These are phyloP conservation scores for Hucho hucho DNA, from an alignment of 2,113 vertebrate genomes.

Conservation along the genomic window DNA sequence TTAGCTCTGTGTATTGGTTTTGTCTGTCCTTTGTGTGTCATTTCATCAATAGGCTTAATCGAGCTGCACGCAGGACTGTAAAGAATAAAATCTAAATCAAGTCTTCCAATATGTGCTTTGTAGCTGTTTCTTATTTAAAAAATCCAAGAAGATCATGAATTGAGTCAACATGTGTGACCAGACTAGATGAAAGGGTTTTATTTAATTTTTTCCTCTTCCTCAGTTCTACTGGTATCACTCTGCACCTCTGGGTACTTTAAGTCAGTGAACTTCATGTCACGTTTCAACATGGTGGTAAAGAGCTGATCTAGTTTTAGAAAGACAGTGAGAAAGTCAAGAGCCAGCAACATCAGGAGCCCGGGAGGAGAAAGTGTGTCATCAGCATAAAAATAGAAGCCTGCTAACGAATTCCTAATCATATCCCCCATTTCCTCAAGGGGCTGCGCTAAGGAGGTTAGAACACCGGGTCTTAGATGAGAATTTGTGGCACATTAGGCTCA, in stretches of 20 bases:
- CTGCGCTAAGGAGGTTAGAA: conserved; percentile 75
- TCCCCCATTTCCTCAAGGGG: conserved; percentile 72
- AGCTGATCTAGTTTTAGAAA: conserved; percentile 75
- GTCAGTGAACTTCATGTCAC: conserved; percentile 61
- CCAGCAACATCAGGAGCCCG: conserved; percentile 66
- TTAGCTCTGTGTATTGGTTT: conserved; percentile 52
- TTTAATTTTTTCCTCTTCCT: background rate
- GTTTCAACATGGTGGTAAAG: conserved; percentile 62
- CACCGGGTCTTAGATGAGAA: conserved; percentile 69
- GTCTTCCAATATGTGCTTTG: background rate
- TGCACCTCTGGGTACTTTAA: conserved; percentile 51
- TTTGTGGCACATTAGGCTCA: conserved; percentile 68
- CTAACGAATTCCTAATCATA: conserved; percentile 82
- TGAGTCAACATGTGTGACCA: background rate
- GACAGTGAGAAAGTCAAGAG: conserved; percentile 74
- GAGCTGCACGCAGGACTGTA: conserved; percentile 10
- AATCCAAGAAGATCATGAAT: conserved; percentile 10
- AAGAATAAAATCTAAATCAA: background rate
- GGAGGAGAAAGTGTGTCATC: conserved; percentile 80
- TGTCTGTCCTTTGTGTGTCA: conserved; percentile 45
- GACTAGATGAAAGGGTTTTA: no score
- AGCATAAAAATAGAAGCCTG: conserved; percentile 80
- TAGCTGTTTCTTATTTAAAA: background rate
- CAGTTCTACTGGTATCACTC: conserved; percentile 26
- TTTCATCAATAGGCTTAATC: conserved; percentile 37